These are phyloP conservation scores for Caranx melampygus DNA, from an alignment of 2,113 vertebrate genomes.

Conservation along the genomic window DNA sequence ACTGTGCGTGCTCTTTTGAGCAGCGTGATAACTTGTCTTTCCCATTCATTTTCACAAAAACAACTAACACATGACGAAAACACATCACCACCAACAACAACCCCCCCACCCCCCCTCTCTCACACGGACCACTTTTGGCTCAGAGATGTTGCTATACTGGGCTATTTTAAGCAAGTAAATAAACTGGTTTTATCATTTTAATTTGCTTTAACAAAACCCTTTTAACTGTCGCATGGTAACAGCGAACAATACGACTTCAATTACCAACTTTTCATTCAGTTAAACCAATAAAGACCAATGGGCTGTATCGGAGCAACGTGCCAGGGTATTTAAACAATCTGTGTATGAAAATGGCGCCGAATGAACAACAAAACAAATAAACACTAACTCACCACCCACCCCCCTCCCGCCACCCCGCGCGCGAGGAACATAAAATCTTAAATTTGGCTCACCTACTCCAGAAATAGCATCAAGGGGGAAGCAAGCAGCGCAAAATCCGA, in stretches of 20 bases:
- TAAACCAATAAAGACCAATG: neutral
- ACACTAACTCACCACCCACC: conserved; percentile 38
- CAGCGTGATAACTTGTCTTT: neutral
- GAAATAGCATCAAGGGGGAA: conserved; percentile 62
- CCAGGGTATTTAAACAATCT: conserved; percentile 78
- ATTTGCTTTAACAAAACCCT: neutral
- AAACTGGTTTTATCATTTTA: fast-evolving
- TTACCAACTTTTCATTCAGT: conserved; percentile 18
- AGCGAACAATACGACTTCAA: fast-evolving
- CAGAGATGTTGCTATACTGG: neutral
- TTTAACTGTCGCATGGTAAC: neutral
- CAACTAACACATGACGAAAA: neutral
- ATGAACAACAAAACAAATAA: conserved; percentile 76
- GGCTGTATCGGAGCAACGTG: conserved; percentile 39
- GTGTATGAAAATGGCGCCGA: conserved; percentile 83
- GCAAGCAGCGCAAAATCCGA: conserved; percentile 36
- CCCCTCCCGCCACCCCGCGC: neutral
- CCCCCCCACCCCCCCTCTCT: no score
- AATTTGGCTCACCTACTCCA: conserved; percentile 76
- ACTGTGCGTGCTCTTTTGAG: neutral
- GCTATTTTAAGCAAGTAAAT: neutral
- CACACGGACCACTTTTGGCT: conserved; percentile 20
- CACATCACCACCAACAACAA: conserved; percentile 2
- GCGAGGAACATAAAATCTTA: neutral
- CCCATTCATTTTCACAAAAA: conserved; percentile 39